Conservation (phyloP, 53 echinoderm and acorn worm genomes). For the Luidia sarsii region DNA sequence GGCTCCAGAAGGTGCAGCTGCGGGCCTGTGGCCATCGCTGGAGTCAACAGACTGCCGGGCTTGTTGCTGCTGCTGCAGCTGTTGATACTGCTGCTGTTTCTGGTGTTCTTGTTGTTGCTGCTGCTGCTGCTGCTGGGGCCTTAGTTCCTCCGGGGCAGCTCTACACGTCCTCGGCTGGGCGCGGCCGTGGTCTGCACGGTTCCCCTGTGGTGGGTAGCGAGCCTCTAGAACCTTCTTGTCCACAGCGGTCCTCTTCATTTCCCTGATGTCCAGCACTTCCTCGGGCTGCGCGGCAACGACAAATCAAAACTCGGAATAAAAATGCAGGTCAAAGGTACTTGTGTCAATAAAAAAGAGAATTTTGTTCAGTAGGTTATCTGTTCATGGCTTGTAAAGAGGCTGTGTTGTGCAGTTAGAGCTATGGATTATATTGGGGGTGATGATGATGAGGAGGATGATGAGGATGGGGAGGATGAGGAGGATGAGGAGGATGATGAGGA, state of each 20-base stretch:
- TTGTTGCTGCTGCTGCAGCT: background rate
- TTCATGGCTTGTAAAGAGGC: background rate
- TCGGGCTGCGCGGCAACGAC: no score
- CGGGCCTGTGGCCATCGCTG: background rate
- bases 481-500: no score
- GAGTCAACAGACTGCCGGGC: background rate
- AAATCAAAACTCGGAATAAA: no score
- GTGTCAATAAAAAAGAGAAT: background rate
- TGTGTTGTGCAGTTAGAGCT: background rate
- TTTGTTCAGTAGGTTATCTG: background rate
- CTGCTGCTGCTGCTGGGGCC: background rate
- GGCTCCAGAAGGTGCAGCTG: background rate
- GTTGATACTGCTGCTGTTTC: no score
- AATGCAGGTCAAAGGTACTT: slow-evolving; percentile 2
- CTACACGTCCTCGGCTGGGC: no score
- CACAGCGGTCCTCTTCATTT: slow-evolving; percentile 75
- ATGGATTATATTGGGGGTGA: background rate
- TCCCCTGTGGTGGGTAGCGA: slow-evolving; percentile 60
- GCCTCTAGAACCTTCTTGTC: slow-evolving; percentile 67
- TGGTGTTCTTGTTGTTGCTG: background rate
- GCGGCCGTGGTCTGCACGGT: background rate
- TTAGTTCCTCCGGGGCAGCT: background rate
- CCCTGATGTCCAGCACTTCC: slow-evolving; percentile 44
- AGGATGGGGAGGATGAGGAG: no score
- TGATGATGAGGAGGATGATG: background rate